Percentiles rank a stretch among this genome's conserved stretches.
Evolutionary conservation across 1,140 invertebrate genomes (phyloP).

Genomic region (Drosophila insularis): DNA sequence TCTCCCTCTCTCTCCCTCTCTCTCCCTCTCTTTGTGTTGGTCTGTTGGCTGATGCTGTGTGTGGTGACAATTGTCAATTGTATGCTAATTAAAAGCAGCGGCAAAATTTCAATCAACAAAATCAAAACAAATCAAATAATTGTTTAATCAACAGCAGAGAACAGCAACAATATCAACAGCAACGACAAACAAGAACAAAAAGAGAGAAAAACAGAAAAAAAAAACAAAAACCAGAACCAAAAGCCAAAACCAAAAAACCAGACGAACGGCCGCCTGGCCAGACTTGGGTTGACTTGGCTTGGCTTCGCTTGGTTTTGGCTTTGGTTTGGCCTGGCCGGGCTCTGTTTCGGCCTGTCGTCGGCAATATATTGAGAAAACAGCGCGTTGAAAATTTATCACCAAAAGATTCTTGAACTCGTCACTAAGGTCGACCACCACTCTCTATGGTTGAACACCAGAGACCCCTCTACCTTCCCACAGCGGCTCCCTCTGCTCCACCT

Average conservation of each 20-base stretch:
- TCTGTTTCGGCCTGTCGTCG: background rate
- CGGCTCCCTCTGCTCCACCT: background rate
- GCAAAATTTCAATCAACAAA: slow-evolving; percentile 7
- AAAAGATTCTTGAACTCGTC: slow-evolving; percentile 22
- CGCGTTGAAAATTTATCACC: slow-evolving; percentile 22
- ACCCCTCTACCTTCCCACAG: background rate
- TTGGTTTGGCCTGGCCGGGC: background rate
- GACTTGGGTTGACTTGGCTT: background rate
- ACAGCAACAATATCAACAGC: background rate
- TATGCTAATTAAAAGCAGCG: slow-evolving; percentile 19
- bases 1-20: too few species aligned
- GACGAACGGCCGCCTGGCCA: slow-evolving; percentile 8
- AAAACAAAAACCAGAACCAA: background rate
- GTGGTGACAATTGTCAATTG: slow-evolving; percentile 20
- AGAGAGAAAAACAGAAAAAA: background rate
- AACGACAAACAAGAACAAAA: background rate
- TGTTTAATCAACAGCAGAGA: slow-evolving; percentile 16
- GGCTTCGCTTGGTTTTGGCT: background rate
- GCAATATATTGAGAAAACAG: slow-evolving; percentile 9
- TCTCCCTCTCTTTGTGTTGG: background rate
- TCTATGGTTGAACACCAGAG: slow-evolving; percentile 13
- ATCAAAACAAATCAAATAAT: slow-evolving; percentile 19
- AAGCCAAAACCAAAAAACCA: slow-evolving; percentile 11
- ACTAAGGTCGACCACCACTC: slow-evolving; percentile 19
- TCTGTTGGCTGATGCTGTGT: background rate